Percentiles rank a stretch among this genome's conserved stretches.
Evolutionary conservation across 2,888 invertebrate genomes (phyloP).

Genomic region (Nyleta sp.): DNA sequence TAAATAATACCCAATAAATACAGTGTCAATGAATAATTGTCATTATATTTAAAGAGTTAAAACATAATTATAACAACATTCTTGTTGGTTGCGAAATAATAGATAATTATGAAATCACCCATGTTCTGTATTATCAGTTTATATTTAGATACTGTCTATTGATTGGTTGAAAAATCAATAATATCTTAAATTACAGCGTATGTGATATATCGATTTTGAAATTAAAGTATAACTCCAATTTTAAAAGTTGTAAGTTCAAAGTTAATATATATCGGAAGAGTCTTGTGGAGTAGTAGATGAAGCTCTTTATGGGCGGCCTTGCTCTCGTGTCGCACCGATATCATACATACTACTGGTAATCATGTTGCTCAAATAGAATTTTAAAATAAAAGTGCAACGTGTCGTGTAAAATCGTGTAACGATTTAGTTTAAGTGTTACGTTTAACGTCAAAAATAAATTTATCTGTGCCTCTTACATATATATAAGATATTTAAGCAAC

Average conservation of each 20-base stretch:
- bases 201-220: slow-evolving; percentile 7
- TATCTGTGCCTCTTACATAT: no score
- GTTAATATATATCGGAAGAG: slow-evolving; percentile 17
- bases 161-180: slow-evolving; percentile 15
- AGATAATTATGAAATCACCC: no score
- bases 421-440: background rate
- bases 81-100: no score
- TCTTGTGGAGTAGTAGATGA: slow-evolving; percentile 15
- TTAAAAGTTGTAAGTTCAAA: slow-evolving; percentile 15
- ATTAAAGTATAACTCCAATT: slow-evolving; percentile 12
- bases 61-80: no score
- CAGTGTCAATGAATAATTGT: background rate
- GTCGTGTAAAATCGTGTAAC: background rate
- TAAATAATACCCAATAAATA: background rate
- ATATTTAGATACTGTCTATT: slow-evolving; percentile 2
- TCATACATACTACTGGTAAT: slow-evolving; percentile 28
- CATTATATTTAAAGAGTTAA: no score
- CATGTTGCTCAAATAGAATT: slow-evolving; percentile 3
- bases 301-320: slow-evolving; percentile 40
- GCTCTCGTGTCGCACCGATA: slow-evolving; percentile 30
- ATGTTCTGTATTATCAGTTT: background rate
- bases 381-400: slow-evolving; percentile 5
- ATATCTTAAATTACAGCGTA: slow-evolving; percentile 1
- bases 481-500: no score
- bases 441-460: no score